Base-by-base conservation (phyloP, 1,140 invertebrate genomes). In the Penaeus japonicus region DNA sequence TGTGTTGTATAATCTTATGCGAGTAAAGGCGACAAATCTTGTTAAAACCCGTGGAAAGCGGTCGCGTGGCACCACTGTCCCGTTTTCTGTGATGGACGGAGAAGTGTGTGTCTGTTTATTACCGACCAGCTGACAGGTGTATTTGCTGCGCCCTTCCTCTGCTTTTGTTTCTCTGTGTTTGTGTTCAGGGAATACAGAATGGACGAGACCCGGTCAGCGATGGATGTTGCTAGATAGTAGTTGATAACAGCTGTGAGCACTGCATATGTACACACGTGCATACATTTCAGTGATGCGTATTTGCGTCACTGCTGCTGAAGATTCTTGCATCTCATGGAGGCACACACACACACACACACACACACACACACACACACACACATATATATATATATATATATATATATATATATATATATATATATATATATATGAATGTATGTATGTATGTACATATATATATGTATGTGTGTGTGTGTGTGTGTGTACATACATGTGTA, bases 21-120 rank as follows among this genome's bases (percentile, higher is more conserved):
- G 47, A 47, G 5, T 12, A 47, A 47, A 47, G 15, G 47, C 47
- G 47, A 47, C 47, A 47, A 47, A 47, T 47, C 47, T 47, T 47
- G 47, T 47, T 47, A 47, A 75, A 47, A 78, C 78, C 65, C 70
- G 3, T 20, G 53, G 75, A 59, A 65, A 83, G 18, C n/a, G 20
- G 35, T 73, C 35, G 54, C 84, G 87, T 88, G 87, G 87, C 80
- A 88, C 47, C 80, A 47, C 87, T 88, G 87, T 18, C 65, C 80
- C 87, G 80, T 83, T 88, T 88, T 88, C 80, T 83, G 87, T 88
- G 87, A 88, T 88, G 87, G 87, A 88, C 87, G 87, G 87, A 88
- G 87, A 88, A 88, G 87, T 88, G 87, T 88, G 87, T 88, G 87
- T 88, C 87, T 88, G 87, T 88, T 88, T 88, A 88, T 88, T 88